phyloP scores from a whole-genome alignment of 2,888 invertebrate species.

The Mystacides longicornis region DNA sequence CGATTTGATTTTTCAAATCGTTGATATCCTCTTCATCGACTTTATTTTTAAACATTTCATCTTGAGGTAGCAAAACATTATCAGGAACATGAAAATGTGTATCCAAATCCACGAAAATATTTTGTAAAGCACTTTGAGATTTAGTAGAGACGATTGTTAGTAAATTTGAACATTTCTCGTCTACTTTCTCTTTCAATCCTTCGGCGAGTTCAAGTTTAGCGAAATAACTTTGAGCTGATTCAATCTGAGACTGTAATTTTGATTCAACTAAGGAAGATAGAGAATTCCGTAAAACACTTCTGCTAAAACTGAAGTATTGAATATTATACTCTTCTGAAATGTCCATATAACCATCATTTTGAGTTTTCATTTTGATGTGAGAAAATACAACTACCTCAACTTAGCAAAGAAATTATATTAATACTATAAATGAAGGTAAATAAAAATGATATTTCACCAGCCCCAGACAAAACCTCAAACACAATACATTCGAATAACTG shows the following conservation, averaged over 20 bases:
- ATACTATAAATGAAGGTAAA: too few relatives aligned
- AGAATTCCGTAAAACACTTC: slow-evolving; percentile 42
- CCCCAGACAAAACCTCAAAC: too few relatives aligned
- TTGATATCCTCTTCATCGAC: slow-evolving; percentile 37
- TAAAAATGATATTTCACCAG: too few relatives aligned
- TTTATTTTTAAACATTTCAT: slow-evolving; percentile 39
- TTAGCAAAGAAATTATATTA: too few relatives aligned
- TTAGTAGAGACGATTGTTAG: slow-evolving; percentile 6
- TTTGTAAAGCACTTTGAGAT: slow-evolving; percentile 32
- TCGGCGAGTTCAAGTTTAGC: slow-evolving; percentile 39
- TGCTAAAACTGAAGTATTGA: slow-evolving; percentile 44
- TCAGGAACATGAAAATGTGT: slow-evolving; percentile 36
- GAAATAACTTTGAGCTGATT: slow-evolving; percentile 40
- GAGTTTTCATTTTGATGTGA: too few relatives aligned
- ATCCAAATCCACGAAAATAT: slow-evolving; percentile 41
- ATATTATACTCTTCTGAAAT: slow-evolving; percentile 44
- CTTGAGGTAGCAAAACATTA: slow-evolving; percentile 40
- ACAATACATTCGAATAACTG: too few relatives aligned
- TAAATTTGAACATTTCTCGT: slow-evolving; percentile 38
- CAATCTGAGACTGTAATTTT: slow-evolving; percentile 39
- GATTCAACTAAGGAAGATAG: slow-evolving; percentile 43
- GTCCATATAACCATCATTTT: neutral
- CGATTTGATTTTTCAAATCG: slow-evolving; percentile 38
- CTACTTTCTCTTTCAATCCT: slow-evolving; percentile 35
- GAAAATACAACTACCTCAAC: too few relatives aligned